Evolutionary conservation across 2,888 invertebrate species (phyloP).

Genomic region (Ectemnius cavifrons): DNA sequence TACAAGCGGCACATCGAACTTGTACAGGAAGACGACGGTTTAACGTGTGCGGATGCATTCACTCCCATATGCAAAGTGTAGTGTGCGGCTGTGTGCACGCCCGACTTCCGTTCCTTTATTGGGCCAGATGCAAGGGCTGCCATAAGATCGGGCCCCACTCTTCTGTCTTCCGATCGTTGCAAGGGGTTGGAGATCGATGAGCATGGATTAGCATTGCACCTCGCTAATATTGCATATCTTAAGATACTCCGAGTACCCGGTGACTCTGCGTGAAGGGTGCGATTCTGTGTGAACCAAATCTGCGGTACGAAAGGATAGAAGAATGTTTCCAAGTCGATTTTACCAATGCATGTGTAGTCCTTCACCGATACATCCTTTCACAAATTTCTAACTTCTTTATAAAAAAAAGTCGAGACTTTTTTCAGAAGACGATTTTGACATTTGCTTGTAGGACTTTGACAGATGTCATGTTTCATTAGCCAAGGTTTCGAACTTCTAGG

Average conservation of each 20-base stretch:
- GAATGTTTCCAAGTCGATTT: too few species aligned
- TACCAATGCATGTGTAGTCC: too few species aligned
- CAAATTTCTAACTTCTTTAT: too few species aligned
- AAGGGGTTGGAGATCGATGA: constrained; percentile 75
- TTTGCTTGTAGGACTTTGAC: too few species aligned
- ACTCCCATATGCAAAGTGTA: constrained; percentile 26
- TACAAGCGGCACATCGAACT: constrained; percentile 68
- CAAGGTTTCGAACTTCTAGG: too few species aligned
- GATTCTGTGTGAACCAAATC: constrained; percentile 23
- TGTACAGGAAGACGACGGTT: constrained; percentile 41
- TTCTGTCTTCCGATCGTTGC: constrained; percentile 64
- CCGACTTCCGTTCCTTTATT: constrained; percentile 63
- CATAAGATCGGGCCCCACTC: constrained; percentile 65
- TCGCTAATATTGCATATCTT: constrained; percentile 61
- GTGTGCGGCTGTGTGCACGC: constrained; percentile 36
- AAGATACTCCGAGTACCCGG: constrained; percentile 2
- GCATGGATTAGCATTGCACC: constrained; percentile 73
- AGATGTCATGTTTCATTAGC: too few species aligned
- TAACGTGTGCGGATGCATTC: constrained; percentile 28
- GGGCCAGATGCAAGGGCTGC: constrained; percentile 73
- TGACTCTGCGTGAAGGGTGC: constrained; percentile 3
- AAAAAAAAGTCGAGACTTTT: too few species aligned
- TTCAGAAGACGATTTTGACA: background rate
- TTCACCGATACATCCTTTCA: too few species aligned
- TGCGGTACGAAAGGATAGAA: background rate